Conservation (phyloP, 1,140 invertebrate genomes). For the Aphaenogaster ashmeadi region DNA sequence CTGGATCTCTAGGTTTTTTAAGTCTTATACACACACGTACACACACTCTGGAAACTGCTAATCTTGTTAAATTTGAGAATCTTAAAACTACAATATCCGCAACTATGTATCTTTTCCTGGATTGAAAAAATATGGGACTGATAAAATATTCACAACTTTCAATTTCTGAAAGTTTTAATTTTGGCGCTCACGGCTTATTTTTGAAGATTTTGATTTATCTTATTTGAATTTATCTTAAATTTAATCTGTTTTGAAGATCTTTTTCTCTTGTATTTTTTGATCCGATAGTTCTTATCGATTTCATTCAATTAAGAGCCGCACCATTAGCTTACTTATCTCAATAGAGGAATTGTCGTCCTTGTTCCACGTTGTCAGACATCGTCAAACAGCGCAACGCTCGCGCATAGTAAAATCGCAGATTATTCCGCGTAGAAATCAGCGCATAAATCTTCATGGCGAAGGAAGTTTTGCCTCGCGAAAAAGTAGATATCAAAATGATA, state of each 20-base stretch:
- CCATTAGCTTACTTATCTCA: not conserved
- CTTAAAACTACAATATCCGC: not conserved
- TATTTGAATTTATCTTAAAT: no score
- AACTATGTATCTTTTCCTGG: not conserved
- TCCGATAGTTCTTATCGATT: slow-evolving; percentile 26
- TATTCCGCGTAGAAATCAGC: slow-evolving; percentile 29
- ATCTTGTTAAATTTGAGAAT: slow-evolving; percentile 14
- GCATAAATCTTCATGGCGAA: slow-evolving; percentile 19
- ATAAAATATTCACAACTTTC: slow-evolving; percentile 17
- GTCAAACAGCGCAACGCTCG: no score
- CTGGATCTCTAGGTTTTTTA: not conserved
- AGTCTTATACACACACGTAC: not conserved
- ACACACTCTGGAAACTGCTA: not conserved
- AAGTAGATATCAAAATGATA: slow-evolving; percentile 34
- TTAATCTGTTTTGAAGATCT: slow-evolving; percentile 20
- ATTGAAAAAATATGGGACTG: not conserved
- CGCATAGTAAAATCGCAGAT: slow-evolving; percentile 39
- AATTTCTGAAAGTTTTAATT: slow-evolving; percentile 13
- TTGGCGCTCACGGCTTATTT: not conserved
- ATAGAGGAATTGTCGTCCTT: slow-evolving; percentile 2
- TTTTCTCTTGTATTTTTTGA: not conserved
- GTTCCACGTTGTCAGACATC: not conserved
- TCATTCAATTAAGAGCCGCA: slow-evolving; percentile 3
- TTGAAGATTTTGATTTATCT: not conserved
- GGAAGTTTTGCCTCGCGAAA: slow-evolving; percentile 26